These are phyloP conservation scores for Scaptomyza polygonia DNA, from an alignment of 2,888 invertebrate genomes.

Conservation along the genomic window DNA sequence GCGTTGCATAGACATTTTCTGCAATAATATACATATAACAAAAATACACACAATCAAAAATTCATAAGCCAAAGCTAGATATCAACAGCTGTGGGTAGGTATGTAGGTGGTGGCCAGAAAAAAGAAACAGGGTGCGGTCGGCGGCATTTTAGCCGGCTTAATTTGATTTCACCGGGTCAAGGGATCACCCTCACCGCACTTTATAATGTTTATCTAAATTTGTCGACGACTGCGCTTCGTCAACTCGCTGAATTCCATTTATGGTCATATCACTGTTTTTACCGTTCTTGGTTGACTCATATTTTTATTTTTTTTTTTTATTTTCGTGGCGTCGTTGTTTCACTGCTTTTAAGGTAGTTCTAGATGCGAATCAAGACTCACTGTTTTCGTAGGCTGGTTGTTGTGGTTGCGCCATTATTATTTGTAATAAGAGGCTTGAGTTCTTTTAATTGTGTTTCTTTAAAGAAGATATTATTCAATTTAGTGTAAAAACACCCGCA, in stretches of 20 bases:
- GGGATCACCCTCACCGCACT: slow-evolving; percentile 8
- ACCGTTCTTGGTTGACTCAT: slow-evolving; percentile 74
- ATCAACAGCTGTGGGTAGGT: slow-evolving; percentile 23
- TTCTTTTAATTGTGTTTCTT: slow-evolving; percentile 28
- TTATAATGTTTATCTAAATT: slow-evolving; percentile 43
- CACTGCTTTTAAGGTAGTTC: slow-evolving; percentile 21
- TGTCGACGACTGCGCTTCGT: slow-evolving; percentile 15
- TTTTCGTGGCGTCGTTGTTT: slow-evolving; percentile 25
- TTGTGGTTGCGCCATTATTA: slow-evolving; percentile 81
- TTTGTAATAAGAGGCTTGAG: slow-evolving; percentile 27
- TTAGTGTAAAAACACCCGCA: slow-evolving; percentile 56
- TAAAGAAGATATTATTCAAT: slow-evolving; percentile 42
- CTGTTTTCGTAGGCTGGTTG: slow-evolving; percentile 81
- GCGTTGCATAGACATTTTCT: slow-evolving; percentile 95
- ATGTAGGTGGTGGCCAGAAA: slow-evolving; percentile 1
- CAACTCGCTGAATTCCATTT: slow-evolving; percentile 60
- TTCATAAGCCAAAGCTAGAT: neutral
- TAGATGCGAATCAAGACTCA: slow-evolving; percentile 60
- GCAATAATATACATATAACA: slow-evolving; percentile 72
- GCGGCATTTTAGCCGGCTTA: slow-evolving; percentile 34
- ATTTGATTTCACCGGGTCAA: slow-evolving; percentile 39
- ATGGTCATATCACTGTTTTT: slow-evolving; percentile 75
- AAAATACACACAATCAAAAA: slow-evolving; percentile 9
- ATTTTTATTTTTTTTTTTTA: slow-evolving; percentile 10
- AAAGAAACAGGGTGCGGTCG: slow-evolving; percentile 63